phyloP scores from a whole-genome alignment of 2,113 vertebrate species.

The Hydropotes inermis region DNA sequence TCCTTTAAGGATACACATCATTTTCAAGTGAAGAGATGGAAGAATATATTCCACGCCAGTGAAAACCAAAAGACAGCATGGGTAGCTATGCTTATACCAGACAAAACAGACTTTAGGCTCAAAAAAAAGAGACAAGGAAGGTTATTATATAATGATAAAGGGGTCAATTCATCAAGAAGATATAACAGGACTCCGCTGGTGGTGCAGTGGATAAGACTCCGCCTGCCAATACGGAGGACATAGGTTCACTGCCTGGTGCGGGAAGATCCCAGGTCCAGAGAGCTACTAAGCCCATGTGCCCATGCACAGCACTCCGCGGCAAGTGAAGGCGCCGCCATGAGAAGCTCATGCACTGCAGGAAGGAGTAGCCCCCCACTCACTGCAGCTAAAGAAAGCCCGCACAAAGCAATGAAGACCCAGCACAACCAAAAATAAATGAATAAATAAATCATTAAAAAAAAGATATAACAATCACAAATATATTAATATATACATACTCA shows the following conservation, averaged over 20 bases:
- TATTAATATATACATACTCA: neutral
- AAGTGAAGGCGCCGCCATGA: neutral
- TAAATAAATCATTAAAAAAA: neutral
- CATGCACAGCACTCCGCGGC: fast-evolving
- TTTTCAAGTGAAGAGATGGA: neutral
- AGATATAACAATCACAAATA: neutral
- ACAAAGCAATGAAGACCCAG: neutral
- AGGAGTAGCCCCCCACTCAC: neutral
- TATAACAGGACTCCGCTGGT: neutral
- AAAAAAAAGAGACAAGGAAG: neutral
- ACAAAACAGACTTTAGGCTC: neutral
- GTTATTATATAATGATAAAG: neutral
- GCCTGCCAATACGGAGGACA: neutral
- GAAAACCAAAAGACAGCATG: neutral
- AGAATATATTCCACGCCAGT: neutral
- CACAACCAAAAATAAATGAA: neutral
- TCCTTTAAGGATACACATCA: neutral
- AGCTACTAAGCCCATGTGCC: neutral
- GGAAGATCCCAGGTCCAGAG: neutral
- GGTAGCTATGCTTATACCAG: neutral
- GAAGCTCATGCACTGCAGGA: neutral
- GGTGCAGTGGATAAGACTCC: neutral
- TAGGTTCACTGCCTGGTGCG: neutral
- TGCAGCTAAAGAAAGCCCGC: neutral
- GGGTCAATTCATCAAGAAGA: neutral